Percentiles rank a stretch among this genome's conserved stretches.
Conservation (phyloP, 1,140 invertebrate species). For the Orius insidiosus region DNA sequence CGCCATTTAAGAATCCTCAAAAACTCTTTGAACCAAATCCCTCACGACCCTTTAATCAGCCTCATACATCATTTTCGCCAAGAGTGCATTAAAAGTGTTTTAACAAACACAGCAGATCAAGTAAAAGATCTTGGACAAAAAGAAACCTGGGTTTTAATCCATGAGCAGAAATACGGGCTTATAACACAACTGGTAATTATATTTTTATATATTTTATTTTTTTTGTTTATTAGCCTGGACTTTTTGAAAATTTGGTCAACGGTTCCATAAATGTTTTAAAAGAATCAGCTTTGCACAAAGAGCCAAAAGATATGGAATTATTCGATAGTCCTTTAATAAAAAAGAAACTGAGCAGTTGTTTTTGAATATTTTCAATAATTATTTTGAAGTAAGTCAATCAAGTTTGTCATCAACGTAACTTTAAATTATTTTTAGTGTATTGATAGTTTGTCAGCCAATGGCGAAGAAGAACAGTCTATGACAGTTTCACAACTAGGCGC, state of each 20-base stretch:
- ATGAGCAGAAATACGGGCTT: slow-evolving; percentile 59
- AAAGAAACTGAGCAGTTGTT: slow-evolving; percentile 47
- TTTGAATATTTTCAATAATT: slow-evolving; percentile 43
- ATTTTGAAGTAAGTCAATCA: slow-evolving; percentile 22
- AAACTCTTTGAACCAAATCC: slow-evolving; percentile 4
- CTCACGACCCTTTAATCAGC: slow-evolving; percentile 5
- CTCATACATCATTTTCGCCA: slow-evolving; percentile 7
- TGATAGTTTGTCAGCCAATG: slow-evolving; percentile 41
- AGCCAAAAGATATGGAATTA: slow-evolving; percentile 48
- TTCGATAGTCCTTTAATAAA: slow-evolving; percentile 44
- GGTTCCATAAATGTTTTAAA: slow-evolving; percentile 72
- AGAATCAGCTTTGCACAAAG: slow-evolving; percentile 59
- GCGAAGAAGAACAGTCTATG: slow-evolving; percentile 32
- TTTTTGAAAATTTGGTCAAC: slow-evolving; percentile 65
- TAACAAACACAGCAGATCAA: slow-evolving; percentile 66
- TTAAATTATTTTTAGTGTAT: slow-evolving; percentile 30
- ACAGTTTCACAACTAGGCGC: slow-evolving; percentile 37
- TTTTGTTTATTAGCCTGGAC: slow-evolving; percentile 48
- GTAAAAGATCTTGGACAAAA: slow-evolving; percentile 55
- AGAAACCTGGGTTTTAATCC: slow-evolving; percentile 79
- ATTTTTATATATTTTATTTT: slow-evolving; percentile 4
- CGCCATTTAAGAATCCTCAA: slow-evolving; percentile 39
- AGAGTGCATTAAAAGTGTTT: slow-evolving; percentile 67
- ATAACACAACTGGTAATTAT: slow-evolving; percentile 60
- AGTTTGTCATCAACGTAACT: slow-evolving; percentile 8